Conservation (phyloP, 1,140 invertebrate species). For the Eurosta solidaginis region DNA sequence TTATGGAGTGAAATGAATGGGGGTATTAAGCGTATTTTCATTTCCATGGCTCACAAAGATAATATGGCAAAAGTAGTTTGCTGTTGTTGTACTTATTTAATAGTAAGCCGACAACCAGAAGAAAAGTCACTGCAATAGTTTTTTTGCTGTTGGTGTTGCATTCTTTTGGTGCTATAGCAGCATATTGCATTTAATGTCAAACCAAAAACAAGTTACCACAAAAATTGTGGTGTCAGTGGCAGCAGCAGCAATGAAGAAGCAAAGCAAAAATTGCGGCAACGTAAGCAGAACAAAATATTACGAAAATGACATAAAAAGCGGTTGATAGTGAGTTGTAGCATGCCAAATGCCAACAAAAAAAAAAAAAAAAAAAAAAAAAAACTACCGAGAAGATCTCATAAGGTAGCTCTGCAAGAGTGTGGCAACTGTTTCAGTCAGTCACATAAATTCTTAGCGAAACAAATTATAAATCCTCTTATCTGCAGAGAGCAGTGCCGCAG, state of each 20-base stretch:
- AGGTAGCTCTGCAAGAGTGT: neutral
- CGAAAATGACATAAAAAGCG: neutral
- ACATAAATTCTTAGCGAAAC: neutral
- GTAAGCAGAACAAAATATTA: neutral
- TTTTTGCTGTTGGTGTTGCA: no score
- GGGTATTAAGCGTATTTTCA: neutral
- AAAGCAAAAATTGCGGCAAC: neutral
- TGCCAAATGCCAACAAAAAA: no score
- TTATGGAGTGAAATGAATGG: neutral
- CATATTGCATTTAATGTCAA: neutral
- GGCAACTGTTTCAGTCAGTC: conserved; percentile 4
- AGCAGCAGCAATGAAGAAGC: neutral
- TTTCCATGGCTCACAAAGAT: neutral
- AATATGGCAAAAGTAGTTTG: neutral
- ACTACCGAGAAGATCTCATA: neutral
- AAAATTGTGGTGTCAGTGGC: neutral
- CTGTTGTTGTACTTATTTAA: neutral
- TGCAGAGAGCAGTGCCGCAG: neutral
- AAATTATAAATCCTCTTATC: conserved; percentile 18
- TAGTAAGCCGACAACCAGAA: no score
- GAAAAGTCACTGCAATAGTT: neutral
- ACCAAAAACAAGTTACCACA: neutral
- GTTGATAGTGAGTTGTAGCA: no score
- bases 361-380: no score
- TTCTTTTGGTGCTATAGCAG: neutral